A percentile compares a stretch with the other conserved stretches of the same genome.
These are phyloP conservation scores for Drosophila subobscura DNA, from an alignment of 1,140 invertebrate species.

Conservation along the genomic window DNA sequence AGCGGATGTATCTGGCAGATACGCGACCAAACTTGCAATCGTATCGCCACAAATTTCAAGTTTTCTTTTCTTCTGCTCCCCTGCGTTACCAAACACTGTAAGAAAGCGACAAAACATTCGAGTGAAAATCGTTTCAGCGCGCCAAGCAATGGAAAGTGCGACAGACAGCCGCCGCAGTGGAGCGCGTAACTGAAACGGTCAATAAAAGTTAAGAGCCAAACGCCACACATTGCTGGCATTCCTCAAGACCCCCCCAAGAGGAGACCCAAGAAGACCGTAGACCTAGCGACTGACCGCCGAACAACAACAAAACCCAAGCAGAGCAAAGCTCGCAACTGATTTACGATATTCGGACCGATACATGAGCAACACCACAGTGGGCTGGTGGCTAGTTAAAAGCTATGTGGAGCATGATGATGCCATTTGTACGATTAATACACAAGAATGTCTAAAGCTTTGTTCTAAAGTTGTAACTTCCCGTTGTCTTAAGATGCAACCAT, in stretches of 20 bases:
- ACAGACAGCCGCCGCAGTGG: constrained; percentile 19
- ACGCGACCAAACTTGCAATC: constrained; percentile 68
- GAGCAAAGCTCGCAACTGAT: constrained; percentile 61
- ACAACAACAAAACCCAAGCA: constrained; percentile 24
- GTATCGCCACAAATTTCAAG: constrained; percentile 70
- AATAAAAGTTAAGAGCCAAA: constrained; percentile 56
- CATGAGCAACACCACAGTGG: constrained; percentile 25
- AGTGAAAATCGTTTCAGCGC: constrained; percentile 68
- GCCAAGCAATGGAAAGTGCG: constrained; percentile 64
- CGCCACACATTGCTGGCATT: constrained; percentile 51
- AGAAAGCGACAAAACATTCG: constrained; percentile 64
- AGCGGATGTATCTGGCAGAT: constrained; percentile 65
- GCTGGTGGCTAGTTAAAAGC: not conserved
- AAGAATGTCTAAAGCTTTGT: too few species aligned
- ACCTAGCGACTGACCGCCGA: constrained; percentile 32
- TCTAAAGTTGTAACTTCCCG: too few species aligned
- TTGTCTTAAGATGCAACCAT: too few species aligned
- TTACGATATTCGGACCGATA: constrained; percentile 65
- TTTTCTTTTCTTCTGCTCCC: constrained; percentile 64
- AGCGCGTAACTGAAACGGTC: constrained; percentile 61
- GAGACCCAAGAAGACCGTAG: constrained; percentile 34
- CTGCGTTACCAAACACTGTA: constrained; percentile 61
- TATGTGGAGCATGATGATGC: not conserved
- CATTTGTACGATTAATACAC: too few species aligned
- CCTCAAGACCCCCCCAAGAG: constrained; percentile 13